Evolutionary conservation across 2,113 vertebrate species (phyloP), one percentile per base, ranked within the genome.

Genomic region (Anguilla rostrata): DNA sequence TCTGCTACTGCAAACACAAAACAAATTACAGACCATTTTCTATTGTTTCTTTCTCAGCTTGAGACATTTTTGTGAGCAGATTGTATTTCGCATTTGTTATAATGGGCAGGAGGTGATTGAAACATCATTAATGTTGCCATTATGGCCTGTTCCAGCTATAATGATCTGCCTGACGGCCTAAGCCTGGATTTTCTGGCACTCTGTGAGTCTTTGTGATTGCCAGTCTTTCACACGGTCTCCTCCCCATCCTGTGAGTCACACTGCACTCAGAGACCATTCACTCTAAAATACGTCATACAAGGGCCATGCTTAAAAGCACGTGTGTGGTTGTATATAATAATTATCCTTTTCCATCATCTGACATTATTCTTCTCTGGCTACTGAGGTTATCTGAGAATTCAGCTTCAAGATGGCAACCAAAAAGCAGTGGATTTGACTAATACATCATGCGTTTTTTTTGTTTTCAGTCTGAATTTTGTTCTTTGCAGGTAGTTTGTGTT

Each of bases 91-190:
- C 20, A 26, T 66, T 15, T 18, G 29, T 18, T 57, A 34, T 86
- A 29, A 82, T 43, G 60, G 40, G 46, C 20, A 3, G 20, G 9
- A 84, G 60, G 83, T 85, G 84, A 49, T 41, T 78, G 5, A 78
- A 79, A 78, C 29, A n/a, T 43, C 40, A 40, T 29, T 53, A 49
- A 79, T 39, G 40, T 34, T n/a, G 3, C 60, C 41, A 75, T 78
- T 29, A 12, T 46, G 40, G n/a, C 34, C 16, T 63, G 80, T 40
- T 82, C 56, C 81, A 29, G 57, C 80, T 29, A 39, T 78, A 78
- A 85, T 85, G 66, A 84, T 29, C 66, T 84, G 43, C 78, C 66
- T 34, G 41, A 49, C 20, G 34, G 41, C 29, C 49, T 39, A 56
- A 60, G 18, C 39, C 29, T 16, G 75, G 39, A 20, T 53, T 82